phyloP scores from a whole-genome alignment of 2,888 invertebrate genomes.

The Nemurella pictetii region DNA sequence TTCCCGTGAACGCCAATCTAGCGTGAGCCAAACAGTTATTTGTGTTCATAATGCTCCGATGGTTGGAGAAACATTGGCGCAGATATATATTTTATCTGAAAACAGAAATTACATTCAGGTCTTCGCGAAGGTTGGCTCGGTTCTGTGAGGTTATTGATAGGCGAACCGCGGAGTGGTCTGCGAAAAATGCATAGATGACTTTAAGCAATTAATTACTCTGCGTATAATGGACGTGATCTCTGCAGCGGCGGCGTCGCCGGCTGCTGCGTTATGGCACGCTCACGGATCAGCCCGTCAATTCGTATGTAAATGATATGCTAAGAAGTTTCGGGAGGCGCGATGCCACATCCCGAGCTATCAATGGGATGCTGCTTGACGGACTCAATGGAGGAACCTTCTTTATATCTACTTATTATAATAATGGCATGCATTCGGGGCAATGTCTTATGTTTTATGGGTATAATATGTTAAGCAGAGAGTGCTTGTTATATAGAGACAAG shows the following conservation, averaged over 20 bases:
- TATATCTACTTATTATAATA: background rate
- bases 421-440: background rate
- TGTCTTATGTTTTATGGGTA: background rate
- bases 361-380: background rate
- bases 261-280: background rate
- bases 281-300: background rate
- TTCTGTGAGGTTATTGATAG: too few species aligned
- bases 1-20: background rate
- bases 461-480: background rate
- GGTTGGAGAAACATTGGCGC: too few species aligned
- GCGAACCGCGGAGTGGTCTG: too few species aligned
- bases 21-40: background rate
- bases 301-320: background rate
- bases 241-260: too few species aligned
- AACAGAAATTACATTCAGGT: too few species aligned
- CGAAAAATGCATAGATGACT: too few species aligned
- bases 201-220: too few species aligned
- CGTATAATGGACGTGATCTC: too few species aligned
- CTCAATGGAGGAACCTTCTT: background rate
- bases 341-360: background rate
- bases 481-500: background rate
- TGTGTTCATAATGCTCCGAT: too few species aligned
- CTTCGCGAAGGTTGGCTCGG: too few species aligned
- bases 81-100: too few species aligned
- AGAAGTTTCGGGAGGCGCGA: background rate